Base-by-base conservation (phyloP, 2,888 invertebrate species). In the Platerodrilus igneus region DNA sequence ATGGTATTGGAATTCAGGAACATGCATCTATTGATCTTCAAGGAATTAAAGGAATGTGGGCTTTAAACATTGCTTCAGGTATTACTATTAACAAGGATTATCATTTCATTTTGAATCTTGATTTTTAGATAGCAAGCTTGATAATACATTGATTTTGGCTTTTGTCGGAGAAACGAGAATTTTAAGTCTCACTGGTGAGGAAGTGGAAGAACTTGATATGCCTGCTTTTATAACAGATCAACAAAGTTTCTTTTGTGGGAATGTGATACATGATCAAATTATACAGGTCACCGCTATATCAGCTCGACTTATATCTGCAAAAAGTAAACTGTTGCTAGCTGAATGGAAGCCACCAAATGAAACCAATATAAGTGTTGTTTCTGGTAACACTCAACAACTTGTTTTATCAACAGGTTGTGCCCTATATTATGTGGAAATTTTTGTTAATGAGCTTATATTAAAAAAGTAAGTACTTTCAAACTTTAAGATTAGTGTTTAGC, bases 11-110 rank as follows among this genome's bases (percentile, higher is more conserved):
- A 2, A 96, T 97, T 44, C 94, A 96, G 54, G 97, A 97, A 67
- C 91, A 94, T 64, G 97, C 97, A 0, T 91, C 89, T 30, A 96
- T 99, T 50, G 99, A 99, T 72, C 73, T 97, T 53, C 86, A 91
- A 3, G 95, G 95, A 34, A 95, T 97, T 49, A 96, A 96, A 72
- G 96, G 95, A 47, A 92, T 97, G 81, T 96, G 96, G 96, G 89
- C 95, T 0, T 72, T 97, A n/a, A 81, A 81, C 59, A 76, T 87
- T 6, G 79, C 79, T 25, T 76, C 76, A 28, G 76, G 75, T 55
- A 73, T 15, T 30, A 18, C 10, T 27, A 8, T 14, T 17, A 2
- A 15, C 22, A 15, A 18, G n/a, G n/a, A 16, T 23, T 11, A 16
- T 21, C 23, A 3, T 7, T 11, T 19, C 11, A 31, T 3, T 17